Conservation (phyloP, 1,140 invertebrate species). For the Nilaparvata lugens region DNA sequence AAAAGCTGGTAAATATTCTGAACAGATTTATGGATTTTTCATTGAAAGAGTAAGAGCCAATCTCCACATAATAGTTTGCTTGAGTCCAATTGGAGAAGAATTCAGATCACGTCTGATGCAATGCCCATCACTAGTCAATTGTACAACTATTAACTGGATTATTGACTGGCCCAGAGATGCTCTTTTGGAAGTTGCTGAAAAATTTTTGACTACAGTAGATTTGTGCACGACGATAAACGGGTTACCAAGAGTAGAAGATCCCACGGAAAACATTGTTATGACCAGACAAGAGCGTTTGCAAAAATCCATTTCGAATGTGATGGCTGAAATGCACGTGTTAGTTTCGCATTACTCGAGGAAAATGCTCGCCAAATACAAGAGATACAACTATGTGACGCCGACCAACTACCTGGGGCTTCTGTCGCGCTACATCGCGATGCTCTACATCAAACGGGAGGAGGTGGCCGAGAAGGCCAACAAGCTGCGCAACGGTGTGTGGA, state of each 20-base stretch:
- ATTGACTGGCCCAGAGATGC: slow-evolving; percentile 77
- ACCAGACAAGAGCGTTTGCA: slow-evolving; percentile 16
- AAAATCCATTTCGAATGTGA: slow-evolving; percentile 38
- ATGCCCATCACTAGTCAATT: slow-evolving; percentile 76
- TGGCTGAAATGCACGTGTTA: slow-evolving; percentile 67
- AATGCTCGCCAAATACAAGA: slow-evolving; percentile 65
- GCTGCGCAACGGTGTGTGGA: slow-evolving; percentile 60
- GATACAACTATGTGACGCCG: slow-evolving; percentile 79
- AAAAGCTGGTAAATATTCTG: slow-evolving; percentile 49
- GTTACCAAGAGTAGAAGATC: slow-evolving; percentile 24
- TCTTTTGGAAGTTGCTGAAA: slow-evolving; percentile 69
- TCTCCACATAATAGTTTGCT: slow-evolving; percentile 71
- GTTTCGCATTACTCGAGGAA: slow-evolving; percentile 55
- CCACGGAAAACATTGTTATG: neutral
- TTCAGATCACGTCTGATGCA: slow-evolving; percentile 61
- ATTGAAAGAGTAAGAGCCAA: slow-evolving; percentile 65
- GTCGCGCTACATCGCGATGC: slow-evolving; percentile 65
- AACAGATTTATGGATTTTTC: slow-evolving; percentile 61
- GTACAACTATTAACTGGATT: slow-evolving; percentile 83
- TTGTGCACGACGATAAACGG: slow-evolving; percentile 54
- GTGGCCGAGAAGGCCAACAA: slow-evolving; percentile 61
- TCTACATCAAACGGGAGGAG: slow-evolving; percentile 57
- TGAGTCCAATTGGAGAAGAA: slow-evolving; percentile 73
- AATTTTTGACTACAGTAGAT: slow-evolving; percentile 56
- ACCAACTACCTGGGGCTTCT: slow-evolving; percentile 77